Conservation (phyloP, 2,113 vertebrate genomes). For the Larimichthys polyactis region DNA sequence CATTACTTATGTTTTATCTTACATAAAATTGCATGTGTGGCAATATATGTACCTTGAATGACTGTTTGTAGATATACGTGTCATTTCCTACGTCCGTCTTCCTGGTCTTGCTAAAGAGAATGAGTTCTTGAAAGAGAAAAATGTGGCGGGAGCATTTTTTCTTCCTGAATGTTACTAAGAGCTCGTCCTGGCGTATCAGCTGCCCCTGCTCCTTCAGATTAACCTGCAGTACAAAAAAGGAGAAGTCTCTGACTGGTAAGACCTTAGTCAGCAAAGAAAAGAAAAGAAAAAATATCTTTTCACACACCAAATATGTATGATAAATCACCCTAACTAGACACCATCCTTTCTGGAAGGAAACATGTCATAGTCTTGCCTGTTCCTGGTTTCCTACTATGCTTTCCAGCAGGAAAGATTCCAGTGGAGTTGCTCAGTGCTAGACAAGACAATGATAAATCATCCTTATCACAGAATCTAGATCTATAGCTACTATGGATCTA, state of each 20-base stretch:
- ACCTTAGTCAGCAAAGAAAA: too few relatives aligned
- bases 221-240: slow-evolving; percentile 71
- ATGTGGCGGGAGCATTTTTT: slow-evolving; percentile 84
- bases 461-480: not conserved
- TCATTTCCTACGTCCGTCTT: slow-evolving; percentile 84
- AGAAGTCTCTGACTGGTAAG: not conserved
- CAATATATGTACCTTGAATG: slow-evolving; percentile 83
- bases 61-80: slow-evolving; percentile 86
- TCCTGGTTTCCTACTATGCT: not conserved
- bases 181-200: slow-evolving; percentile 85
- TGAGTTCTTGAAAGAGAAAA: slow-evolving; percentile 86
- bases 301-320: not conserved
- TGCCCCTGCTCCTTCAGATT: slow-evolving; percentile 87
- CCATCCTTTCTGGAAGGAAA: not conserved
- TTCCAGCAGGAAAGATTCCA: not conserved
- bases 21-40: not conserved
- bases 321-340: not conserved
- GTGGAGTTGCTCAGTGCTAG: not conserved
- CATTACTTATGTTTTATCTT: too few relatives aligned
- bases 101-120: slow-evolving; percentile 87
- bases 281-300: too few relatives aligned
- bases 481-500: not conserved
- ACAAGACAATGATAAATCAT: not conserved
- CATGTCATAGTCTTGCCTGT: not conserved
- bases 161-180: slow-evolving; percentile 82